Evolutionary conservation across 2,113 vertebrate species (phyloP).

Genomic region (Gallinago undulata): DNA sequence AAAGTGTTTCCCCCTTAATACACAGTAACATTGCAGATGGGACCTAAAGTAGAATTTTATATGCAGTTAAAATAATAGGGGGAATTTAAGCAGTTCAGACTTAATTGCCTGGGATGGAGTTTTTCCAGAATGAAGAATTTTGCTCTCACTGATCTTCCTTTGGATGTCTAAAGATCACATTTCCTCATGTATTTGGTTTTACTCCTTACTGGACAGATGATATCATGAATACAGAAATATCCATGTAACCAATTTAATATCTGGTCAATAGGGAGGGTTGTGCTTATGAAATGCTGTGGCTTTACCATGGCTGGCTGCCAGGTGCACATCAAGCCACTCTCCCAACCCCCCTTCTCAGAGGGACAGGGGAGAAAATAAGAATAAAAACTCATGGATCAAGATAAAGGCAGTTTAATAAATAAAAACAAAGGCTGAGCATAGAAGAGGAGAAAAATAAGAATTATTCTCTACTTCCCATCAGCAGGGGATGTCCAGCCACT

Average conservation of each 20-base stretch:
- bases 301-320: neutral
- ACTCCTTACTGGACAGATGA: constrained; percentile 5
- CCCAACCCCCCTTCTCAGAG: neutral
- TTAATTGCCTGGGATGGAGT: neutral
- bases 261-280: neutral
- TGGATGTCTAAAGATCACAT: neutral
- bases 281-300: neutral
- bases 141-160: neutral
- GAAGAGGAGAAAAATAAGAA: neutral
- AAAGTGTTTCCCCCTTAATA: neutral
- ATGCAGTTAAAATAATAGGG: neutral
- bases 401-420: neutral
- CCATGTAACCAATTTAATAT: neutral
- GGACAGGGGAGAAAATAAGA: neutral
- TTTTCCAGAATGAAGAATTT: constrained; percentile 23
- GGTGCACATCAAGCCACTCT: neutral
- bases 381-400: neutral
- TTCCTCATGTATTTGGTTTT: neutral
- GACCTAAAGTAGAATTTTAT: neutral
- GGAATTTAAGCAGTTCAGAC: neutral
- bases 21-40: neutral
- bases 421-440: neutral
- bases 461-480: neutral
- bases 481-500: rapidly evolving
- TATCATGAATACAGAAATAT: neutral